These are phyloP conservation scores for Oligia fasciuncula DNA, from an alignment of 2,888 invertebrate genomes.

Conservation along the genomic window DNA sequence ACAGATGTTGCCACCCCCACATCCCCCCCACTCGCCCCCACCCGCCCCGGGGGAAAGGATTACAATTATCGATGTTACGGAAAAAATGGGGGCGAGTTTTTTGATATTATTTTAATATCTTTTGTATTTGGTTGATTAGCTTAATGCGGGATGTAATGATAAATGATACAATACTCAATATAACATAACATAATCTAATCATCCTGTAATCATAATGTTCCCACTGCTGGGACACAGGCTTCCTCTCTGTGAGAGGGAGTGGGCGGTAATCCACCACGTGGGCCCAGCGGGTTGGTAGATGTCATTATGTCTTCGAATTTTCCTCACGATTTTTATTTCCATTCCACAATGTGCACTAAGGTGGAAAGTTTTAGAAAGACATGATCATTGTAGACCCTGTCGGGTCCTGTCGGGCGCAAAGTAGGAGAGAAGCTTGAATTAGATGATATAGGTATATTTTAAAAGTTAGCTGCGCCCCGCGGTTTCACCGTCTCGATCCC, in stretches of 20 bases:
- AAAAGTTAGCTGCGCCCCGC: too few species aligned
- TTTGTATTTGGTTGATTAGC: slow-evolving; percentile 55
- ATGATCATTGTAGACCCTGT: neutral
- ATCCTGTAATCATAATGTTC: neutral
- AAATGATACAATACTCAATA: neutral
- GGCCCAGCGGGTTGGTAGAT: neutral
- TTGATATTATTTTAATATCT: slow-evolving; percentile 59
- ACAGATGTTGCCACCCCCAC: slow-evolving; percentile 78
- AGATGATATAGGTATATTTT: too few species aligned
- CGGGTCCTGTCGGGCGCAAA: neutral
- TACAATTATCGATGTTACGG: slow-evolving; percentile 75
- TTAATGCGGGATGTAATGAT: slow-evolving; percentile 14
- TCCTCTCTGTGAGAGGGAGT: neutral
- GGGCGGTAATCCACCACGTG: neutral
- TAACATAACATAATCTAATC: neutral
- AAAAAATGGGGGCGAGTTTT: slow-evolving; percentile 58
- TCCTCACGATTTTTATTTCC: neutral
- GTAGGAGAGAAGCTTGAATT: neutral
- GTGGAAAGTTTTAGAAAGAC: neutral
- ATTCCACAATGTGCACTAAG: neutral
- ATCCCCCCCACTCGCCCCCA: slow-evolving; percentile 56
- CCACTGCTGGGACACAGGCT: neutral
- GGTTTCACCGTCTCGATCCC: neutral
- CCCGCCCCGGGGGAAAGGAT: slow-evolving; percentile 68
- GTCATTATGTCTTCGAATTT: neutral